Evolutionary conservation across 1,140 invertebrate genomes (phyloP), one percentile per base, ranked within the genome.

Genomic region (Euborellia annulipes): DNA sequence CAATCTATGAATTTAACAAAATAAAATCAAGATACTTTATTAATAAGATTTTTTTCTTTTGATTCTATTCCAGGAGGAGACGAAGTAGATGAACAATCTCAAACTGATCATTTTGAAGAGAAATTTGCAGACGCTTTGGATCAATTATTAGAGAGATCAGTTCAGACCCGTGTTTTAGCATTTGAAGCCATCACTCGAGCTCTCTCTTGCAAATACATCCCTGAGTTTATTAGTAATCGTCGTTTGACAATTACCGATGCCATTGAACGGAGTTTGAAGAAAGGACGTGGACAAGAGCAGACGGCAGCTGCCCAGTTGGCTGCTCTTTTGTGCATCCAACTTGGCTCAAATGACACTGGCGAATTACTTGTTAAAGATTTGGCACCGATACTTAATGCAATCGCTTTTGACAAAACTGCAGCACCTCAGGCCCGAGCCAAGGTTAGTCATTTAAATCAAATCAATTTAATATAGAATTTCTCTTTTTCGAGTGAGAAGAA

Each of bases 71-170:
- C 23, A 27, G n/a, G 52, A 54, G 37, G 34, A 47, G 70, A 70
- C 34, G 70, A 71, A 41, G 64, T 67, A 32, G 73, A 73, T 38
- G 75, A 78, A 44, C 58, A 72, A 9, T 62, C 68, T 40, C 66
- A 70, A 47, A 70, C 70, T 49, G 89, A 94, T 58, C 73, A 79
- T 34, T 81, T 90, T 55, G 90, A 95, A 63, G 88, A 93, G 42
- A 90, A 91, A 62, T 64, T 95, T 14, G 72, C 76, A 18, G 85
- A 91, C 55, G 75, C 78, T 0, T 78, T 95, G 37, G 92, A 95
- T 59, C 82, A 80, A 20, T 65, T 90, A 6, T 76, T 75, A 2
- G 80, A 91, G 49, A 89, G 91, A 57, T 87, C 87, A 48, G 77
- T 80, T 1, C 85, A 88, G 51, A 79, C 79, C 4, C 72, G 92